Evolutionary conservation across 2,797 vertebrate genomes (phyloP).

Genomic region (Dicrostonyx torquatus): DNA sequence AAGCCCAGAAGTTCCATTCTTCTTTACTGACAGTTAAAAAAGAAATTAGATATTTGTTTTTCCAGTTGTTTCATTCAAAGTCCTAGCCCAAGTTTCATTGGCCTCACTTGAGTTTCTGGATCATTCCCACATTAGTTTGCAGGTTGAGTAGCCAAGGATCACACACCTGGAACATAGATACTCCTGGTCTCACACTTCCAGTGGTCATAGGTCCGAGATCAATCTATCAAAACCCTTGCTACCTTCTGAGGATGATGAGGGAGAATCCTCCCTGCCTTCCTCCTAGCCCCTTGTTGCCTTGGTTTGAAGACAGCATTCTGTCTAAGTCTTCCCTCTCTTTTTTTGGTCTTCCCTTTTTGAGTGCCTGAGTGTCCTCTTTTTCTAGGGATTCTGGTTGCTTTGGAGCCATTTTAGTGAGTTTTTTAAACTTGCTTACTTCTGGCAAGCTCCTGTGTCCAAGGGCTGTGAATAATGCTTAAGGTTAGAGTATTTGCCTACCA

Average conservation of each 20-base stretch:
- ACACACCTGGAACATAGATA: background rate
- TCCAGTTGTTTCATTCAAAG: background rate
- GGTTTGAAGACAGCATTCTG: background rate
- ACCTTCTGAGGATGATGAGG: background rate
- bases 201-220: background rate
- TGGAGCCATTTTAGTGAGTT: background rate
- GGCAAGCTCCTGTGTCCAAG: background rate
- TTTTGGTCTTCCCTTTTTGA: background rate
- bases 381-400: background rate
- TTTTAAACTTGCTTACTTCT: background rate
- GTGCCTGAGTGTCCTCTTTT: background rate
- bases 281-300: background rate
- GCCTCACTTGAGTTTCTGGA: background rate
- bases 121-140: background rate
- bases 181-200: background rate
- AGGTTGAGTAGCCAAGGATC: background rate
- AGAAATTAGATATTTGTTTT: background rate
- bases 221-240: background rate
- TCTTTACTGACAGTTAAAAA: background rate
- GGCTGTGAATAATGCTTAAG: background rate
- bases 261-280: background rate
- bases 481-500: background rate
- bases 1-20: background rate
- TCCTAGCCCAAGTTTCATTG: background rate
- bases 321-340: background rate